Evolutionary conservation across 2,797 vertebrate species (phyloP), one percentile per base, ranked within the genome.

Genomic region (Anguilla pacifica): DNA sequence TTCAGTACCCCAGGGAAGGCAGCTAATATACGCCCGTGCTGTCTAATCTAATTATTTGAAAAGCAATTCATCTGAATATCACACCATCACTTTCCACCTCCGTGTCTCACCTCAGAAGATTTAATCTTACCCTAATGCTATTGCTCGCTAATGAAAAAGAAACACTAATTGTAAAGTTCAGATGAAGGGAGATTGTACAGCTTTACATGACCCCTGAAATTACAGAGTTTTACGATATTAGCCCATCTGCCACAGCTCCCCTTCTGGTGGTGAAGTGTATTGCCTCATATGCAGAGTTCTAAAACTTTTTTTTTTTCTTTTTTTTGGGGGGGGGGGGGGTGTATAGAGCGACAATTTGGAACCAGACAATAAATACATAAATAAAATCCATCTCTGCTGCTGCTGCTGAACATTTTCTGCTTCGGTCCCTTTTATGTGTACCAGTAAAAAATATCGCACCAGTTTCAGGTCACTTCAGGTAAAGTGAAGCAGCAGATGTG

Each of bases 131-230:
- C 88, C 89, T 90, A 91, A 92, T 90, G 88, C 90, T 90, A 89
- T 89, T 90, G 90, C 91, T 92, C 90, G 89, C 90, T 91, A 92
- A 92, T 92, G 90, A 92, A 90, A 90, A 92, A 84, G 83, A 92
- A 91, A 87, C 86, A 89, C 86, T 85, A 86, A 11, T 51, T 85
- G 87, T 83, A 87, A 61, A 39, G n/a, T 55, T 57, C 59, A 85
- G 70, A 88, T 82, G 55, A 74, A 35, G 3, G 70, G 39, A 79
- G 31, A 39, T 79, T 6, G 13, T 22, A 46, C 35, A 3, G 39
- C 35, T 79, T 43, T 79, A 43, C 5, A 35, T 39, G 74, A 79
- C 15, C 74, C 31, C 19, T 19, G 39, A 28, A 77, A 39, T n/a
- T 22, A 22, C 28, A 4, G n/a, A 13, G 19, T 72, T 72, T 35